Base-by-base conservation (phyloP, 2,797 vertebrate species). In the Alectoris magna region DNA sequence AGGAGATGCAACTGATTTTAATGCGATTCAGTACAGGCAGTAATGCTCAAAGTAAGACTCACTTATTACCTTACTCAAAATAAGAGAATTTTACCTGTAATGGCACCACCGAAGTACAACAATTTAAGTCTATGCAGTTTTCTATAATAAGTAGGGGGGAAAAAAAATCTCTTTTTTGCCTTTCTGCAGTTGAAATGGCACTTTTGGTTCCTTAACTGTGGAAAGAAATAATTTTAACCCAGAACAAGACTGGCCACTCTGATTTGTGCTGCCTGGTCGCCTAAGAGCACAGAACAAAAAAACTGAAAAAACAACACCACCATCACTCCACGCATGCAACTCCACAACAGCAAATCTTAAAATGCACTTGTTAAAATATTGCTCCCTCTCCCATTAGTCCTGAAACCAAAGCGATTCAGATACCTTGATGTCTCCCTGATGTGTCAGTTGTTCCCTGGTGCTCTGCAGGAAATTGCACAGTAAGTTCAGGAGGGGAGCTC, bases 181-280 rank as follows among this genome's bases (percentile, higher is more conserved):
- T 17, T 82, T 82, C 74, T 82, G 80, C 60, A 93, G 89, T 60
- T 93, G 83, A 91, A 90, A 79, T 2, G 24, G 85, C 93, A 95
- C 92, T 95, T 96, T 82, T 64, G 92, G 89, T 90, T 95, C 76
- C 44, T 91, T 84, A 68, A 92, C 70, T 73, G 41, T 70, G 68
- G 39, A 4, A 67, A 85, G 29, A 89, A 90, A 64, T 31, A 49
- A 55, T 41, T 62, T 51, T 39, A 71, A 82, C 67, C 85, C 22
- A 9, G 71, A 90, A 46, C 34, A 69, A 84, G 72, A 69, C 64
- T 68, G n/a, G 38, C 58, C 46, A 39, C 26, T 9, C 58, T 83
- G 31, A 34, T 29, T 48, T 14, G n/a, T 73, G 63, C 68, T 73
- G 84, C 8, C 53, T 46, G 74, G 51, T 73, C 94, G 76, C 48